Evolutionary conservation across 2,888 invertebrate species (phyloP).

Genomic region (Bhutanitis thaidina): DNA sequence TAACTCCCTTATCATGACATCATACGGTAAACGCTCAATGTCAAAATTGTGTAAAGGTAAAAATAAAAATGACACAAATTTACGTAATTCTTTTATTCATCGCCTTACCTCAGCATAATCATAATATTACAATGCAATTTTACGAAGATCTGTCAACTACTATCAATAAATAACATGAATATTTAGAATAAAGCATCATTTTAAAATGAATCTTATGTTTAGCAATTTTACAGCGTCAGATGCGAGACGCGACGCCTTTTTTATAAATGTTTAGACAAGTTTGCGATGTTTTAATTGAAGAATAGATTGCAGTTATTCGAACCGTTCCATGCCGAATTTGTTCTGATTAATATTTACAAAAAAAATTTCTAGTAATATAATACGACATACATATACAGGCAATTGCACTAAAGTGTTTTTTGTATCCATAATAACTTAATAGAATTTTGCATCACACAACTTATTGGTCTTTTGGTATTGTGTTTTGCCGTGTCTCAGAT

Average conservation of each 20-base stretch:
- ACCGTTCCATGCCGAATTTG: constrained; percentile 7
- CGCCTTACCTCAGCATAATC: constrained; percentile 47
- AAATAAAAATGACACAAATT: background rate
- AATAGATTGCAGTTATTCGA: background rate
- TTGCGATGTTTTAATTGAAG: background rate
- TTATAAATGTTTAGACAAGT: constrained; percentile 28
- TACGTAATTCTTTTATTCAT: constrained; percentile 45
- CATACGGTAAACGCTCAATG: too few species aligned
- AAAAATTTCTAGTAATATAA: too few species aligned
- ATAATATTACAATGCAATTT: constrained; percentile 62
- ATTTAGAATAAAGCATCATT: constrained; percentile 66
- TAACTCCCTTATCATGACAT: too few species aligned
- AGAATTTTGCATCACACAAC: too few species aligned
- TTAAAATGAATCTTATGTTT: constrained; percentile 40
- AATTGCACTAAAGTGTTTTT: background rate
- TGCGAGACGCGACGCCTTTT: constrained; percentile 45
- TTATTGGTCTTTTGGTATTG: too few species aligned
- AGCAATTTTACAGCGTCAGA: constrained; percentile 51
- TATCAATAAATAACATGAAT: constrained; percentile 77
- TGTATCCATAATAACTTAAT: too few species aligned
- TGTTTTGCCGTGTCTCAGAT: too few species aligned
- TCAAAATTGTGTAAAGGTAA: too few species aligned
- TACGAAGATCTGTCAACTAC: constrained; percentile 65
- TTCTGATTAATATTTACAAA: too few species aligned
- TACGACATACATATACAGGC: background rate